These are phyloP conservation scores for Suncus etruscus DNA, from an alignment of 2,113 vertebrate genomes.

Conservation along the genomic window DNA sequence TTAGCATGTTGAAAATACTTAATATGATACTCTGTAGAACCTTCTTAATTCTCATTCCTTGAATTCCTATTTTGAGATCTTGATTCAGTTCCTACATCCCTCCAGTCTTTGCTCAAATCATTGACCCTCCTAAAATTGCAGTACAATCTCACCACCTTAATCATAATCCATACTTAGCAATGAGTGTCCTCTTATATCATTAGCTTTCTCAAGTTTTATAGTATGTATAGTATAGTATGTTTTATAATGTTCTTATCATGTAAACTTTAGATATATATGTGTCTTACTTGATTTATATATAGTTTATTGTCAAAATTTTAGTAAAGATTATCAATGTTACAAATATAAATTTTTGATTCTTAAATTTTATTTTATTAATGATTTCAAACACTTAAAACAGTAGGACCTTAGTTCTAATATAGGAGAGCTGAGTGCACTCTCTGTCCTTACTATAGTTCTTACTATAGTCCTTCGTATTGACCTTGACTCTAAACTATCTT, in stretches of 20 bases:
- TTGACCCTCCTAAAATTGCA: neutral
- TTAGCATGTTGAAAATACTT: neutral
- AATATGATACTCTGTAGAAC: accelerated
- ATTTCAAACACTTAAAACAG: too few species aligned
- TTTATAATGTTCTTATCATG: neutral
- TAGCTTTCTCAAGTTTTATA: too few species aligned
- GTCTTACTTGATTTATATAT: too few species aligned
- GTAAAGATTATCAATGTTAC: too few species aligned
- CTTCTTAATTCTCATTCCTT: neutral
- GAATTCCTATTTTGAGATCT: neutral
- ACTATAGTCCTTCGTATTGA: neutral
- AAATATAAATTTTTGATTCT: too few species aligned
- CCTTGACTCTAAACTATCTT: neutral
- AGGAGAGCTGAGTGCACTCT: too few species aligned
- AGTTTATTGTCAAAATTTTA: too few species aligned
- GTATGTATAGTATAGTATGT: too few species aligned
- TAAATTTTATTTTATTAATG: too few species aligned
- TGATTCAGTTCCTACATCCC: neutral
- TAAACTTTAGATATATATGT: too few species aligned
- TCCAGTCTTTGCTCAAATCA: neutral
- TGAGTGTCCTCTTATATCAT: too few species aligned
- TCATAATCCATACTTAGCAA: neutral
- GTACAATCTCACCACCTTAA: neutral
- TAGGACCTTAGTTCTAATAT: too few species aligned
- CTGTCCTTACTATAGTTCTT: neutral